Conservation (phyloP, 2,888 invertebrate genomes). For the Andrena praecox region DNA sequence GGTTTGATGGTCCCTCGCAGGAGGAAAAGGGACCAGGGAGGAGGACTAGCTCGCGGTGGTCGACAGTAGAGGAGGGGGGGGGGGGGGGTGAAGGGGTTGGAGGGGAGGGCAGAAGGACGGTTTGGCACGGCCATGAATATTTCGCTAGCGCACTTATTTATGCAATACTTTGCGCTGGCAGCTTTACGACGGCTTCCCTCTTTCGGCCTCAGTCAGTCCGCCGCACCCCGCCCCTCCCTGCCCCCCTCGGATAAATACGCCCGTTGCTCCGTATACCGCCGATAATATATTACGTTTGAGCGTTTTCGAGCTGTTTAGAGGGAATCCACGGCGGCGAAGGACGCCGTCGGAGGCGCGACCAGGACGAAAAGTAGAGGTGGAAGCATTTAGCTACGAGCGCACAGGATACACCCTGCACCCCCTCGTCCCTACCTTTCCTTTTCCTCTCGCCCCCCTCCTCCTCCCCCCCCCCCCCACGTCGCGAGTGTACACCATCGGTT, state of each 20-base stretch:
- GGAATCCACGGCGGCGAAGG: constrained; percentile 70
- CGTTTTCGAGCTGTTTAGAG: constrained; percentile 83
- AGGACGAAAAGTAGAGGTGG: constrained; percentile 62
- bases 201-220: constrained; percentile 58
- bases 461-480: background rate
- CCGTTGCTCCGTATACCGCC: constrained; percentile 75
- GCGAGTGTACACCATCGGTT: constrained; percentile 44
- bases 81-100: constrained; percentile 15
- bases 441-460: constrained; percentile 7
- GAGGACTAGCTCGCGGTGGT: constrained; percentile 50
- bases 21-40: constrained; percentile 22
- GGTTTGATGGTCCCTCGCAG: constrained; percentile 41
- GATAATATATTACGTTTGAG: constrained; percentile 83
- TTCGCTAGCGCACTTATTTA: constrained; percentile 84
- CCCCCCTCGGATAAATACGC: constrained; percentile 74
- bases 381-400: constrained; percentile 74
- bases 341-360: constrained; percentile 63
- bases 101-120: constrained; percentile 69
- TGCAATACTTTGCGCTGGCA: constrained; percentile 85
- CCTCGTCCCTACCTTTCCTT: constrained; percentile 16
- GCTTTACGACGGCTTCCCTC: constrained; percentile 82
- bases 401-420: constrained; percentile 50
- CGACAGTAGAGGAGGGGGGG: constrained; percentile 12
- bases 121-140: constrained; percentile 83
- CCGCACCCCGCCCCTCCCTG: constrained; percentile 52